Conservation (phyloP, 2,888 invertebrate species). For the Xanthia icteritia region DNA sequence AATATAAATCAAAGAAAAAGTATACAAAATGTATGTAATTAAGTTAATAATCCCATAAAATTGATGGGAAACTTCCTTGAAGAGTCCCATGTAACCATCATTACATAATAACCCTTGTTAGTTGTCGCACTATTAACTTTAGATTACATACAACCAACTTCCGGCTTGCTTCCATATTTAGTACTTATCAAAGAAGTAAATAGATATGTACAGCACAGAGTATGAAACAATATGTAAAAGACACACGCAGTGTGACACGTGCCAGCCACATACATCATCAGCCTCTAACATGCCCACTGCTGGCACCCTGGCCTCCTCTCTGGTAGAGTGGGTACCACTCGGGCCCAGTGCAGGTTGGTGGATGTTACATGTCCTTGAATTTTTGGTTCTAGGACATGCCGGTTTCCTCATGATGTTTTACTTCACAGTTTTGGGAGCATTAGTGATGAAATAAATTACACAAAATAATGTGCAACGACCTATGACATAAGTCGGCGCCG, state of each 20-base stretch:
- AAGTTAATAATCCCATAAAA: slow-evolving; percentile 37
- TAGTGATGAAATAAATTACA: too few relatives aligned
- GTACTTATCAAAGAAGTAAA: slow-evolving; percentile 30
- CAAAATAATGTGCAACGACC: too few relatives aligned
- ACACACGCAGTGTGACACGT: slow-evolving; percentile 20
- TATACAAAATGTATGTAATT: slow-evolving; percentile 56
- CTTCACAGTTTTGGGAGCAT: too few relatives aligned
- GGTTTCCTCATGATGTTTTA: too few relatives aligned
- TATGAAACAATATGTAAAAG: slow-evolving; percentile 8
- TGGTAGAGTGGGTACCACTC: too few relatives aligned
- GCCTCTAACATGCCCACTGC: too few relatives aligned
- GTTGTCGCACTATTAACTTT: slow-evolving; percentile 34
- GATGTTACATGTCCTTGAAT: too few relatives aligned
- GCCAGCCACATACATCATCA: background rate
- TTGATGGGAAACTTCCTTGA: slow-evolving; percentile 26
- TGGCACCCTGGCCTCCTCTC: too few relatives aligned
- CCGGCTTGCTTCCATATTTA: slow-evolving; percentile 41
- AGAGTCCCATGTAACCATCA: slow-evolving; percentile 31
- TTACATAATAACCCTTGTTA: slow-evolving; percentile 9
- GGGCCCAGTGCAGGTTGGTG: too few relatives aligned
- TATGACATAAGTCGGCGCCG: too few relatives aligned
- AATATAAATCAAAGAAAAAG: slow-evolving; percentile 53
- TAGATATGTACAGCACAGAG: slow-evolving; percentile 41
- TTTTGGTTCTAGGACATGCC: too few relatives aligned
- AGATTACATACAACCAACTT: slow-evolving; percentile 39